phyloP scores from a whole-genome alignment of 2,797 vertebrate species.

The Eremophila alpestris region DNA sequence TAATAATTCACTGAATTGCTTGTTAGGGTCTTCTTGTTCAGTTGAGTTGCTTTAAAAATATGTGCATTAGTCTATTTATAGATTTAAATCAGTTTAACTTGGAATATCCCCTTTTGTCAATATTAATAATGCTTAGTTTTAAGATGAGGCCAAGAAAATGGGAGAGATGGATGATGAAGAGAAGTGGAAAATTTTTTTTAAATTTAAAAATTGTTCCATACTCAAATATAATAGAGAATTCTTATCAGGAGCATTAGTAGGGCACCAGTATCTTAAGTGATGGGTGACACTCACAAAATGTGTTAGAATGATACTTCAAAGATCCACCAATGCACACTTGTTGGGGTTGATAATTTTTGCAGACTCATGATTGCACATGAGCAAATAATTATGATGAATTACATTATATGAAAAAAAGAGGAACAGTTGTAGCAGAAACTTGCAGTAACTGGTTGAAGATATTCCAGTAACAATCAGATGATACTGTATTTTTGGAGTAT shows the following conservation, averaged over 20 bases:
- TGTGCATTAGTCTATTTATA: neutral
- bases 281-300: neutral
- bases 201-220: neutral
- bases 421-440: neutral
- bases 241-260: neutral
- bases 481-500: neutral
- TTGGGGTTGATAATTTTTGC: neutral
- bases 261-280: neutral
- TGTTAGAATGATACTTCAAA: neutral
- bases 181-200: neutral
- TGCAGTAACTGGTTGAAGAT: neutral
- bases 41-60: neutral
- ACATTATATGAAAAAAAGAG: neutral
- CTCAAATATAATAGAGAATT: neutral
- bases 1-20: neutral
- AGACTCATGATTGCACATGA: neutral
- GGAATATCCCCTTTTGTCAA: neutral
- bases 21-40: neutral
- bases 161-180: neutral
- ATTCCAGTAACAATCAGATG: neutral
- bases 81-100: neutral
- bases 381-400: conserved; percentile 59
- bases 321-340: neutral
- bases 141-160: neutral
- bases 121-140: neutral